Base-by-base conservation (phyloP, 2,797 vertebrate species). In the Acanthurus lineatus region DNA sequence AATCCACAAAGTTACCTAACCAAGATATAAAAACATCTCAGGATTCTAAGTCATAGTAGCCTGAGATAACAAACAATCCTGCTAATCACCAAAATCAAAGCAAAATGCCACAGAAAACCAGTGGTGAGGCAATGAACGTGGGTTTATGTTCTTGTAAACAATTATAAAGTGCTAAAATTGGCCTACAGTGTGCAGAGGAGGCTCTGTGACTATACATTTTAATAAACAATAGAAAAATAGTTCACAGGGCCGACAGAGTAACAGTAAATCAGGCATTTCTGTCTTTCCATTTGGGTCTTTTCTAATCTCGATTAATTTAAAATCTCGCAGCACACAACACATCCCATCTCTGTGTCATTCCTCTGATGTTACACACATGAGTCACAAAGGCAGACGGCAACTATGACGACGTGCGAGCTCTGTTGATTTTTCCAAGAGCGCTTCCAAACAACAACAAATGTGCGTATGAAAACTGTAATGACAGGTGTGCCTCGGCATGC, bases 311-410 rank as follows among this genome's bases (percentile, higher is more conserved):
- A 66, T 68, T 62, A 35, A 77, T 74, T 56, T 47, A 48, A 83
- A 69, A 79, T 63, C 52, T 68, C 53, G 47, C 64, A 56, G 51
- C 57, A 59, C 38, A 44, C 52, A 77, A 47, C 66, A 61, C 60
- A 80, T 79, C 61, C 19, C 60, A 56, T 44, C 28, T 45, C 73
- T 73, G 35, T 87, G 62, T 69, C 84, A 88, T 89, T 93, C 81
- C 82, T 82, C 8, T 68, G 71, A 88, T 90, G 67, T 81, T 81
- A 69, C 56, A 77, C 51, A 63, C 65, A 76, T 91, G 86, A 92
- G 80, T 93, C 93, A 93, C 65, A 58, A 32, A 84, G 75, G 71
- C 59, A 81, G 58, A 61, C 49, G 52, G 35, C 76, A 82, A 69
- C 48, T 7, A 59, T 63, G 69, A 85, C 45, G 5, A 86, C 25